Evolutionary conservation across 2,797 vertebrate species (phyloP), one percentile per base, ranked within the genome.

Genomic region (Clarias fuscus): DNA sequence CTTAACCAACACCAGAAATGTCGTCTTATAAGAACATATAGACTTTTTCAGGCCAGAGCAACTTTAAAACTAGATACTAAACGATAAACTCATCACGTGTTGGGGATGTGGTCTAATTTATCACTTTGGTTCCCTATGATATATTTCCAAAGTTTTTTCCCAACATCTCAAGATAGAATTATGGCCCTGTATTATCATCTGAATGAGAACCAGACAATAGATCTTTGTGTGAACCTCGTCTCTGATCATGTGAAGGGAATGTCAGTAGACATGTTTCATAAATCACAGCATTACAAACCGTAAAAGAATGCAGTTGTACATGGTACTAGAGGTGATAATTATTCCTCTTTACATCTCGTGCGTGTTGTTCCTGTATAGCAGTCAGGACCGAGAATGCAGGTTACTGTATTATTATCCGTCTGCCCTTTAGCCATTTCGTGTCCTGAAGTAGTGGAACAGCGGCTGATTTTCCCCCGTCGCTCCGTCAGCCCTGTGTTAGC

Each of bases 291-390:
- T 85, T 84, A 84, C 83, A 40, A 65, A 83, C 83, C 81, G 85
- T 70, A 81, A 86, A 90, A 83, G 85, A 84, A 86, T 88, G 75
- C 65, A 86, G 24, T 82, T 62, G 70, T 72, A 61, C 85, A 4
- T 62, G 43, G 67, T 33, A 79, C 70, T 67, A 84, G 68, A 78
- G 62, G 78, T 62, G 88, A 88, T 92, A 87, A 92, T 92, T 92
- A 91, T 82, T 72, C 64, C 77, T 72, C 48, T 78, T 70, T 72
- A 59, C 67, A 53, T 40, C 56, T 24, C 85, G 0, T 30, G 77
- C 67, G 37, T 40, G 79, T 82, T 33, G 79, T 82, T 82, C 27
- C 61, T 84, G 68, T 70, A 72, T 33, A 22, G 78, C 30, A 85
- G 33, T 88, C 73, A 37, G 83, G 65, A 67, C 72, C 14, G 73